A percentile compares a stretch with the other conserved stretches of the same genome.
Conservation (phyloP, 2,113 vertebrate genomes). For the Hassar affinis region DNA sequence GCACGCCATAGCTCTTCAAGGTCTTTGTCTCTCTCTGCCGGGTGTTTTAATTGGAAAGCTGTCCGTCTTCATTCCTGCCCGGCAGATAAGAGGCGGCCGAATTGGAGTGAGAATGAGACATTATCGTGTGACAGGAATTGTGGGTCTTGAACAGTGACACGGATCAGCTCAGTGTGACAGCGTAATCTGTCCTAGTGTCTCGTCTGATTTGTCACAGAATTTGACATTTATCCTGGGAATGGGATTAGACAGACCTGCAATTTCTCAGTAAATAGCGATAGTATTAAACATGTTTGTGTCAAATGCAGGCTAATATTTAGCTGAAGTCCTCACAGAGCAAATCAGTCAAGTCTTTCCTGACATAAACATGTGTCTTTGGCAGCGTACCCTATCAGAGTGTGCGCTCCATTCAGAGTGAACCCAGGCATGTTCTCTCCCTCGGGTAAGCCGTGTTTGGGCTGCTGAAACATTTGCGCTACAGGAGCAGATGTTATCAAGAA, state of each 20-base stretch:
- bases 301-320: neutral
- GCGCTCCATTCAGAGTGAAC: neutral
- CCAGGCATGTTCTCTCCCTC: neutral
- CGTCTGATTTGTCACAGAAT: constrained; percentile 4
- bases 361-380: neutral
- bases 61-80: constrained; percentile 2
- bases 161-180: neutral
- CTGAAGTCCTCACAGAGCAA: neutral
- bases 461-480: neutral
- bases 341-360: neutral
- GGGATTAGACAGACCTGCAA: neutral
- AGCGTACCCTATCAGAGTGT: neutral
- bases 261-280: neutral
- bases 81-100: constrained; percentile 23
- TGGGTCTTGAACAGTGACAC: constrained; percentile 33
- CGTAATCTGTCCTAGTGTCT: constrained; percentile 1
- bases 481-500: constrained; percentile 11
- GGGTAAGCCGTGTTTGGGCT: neutral
- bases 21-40: constrained; percentile 13
- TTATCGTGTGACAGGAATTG: constrained; percentile 29
- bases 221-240: neutral
- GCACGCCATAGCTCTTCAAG: constrained; percentile 8
- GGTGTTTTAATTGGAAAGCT: constrained; percentile 36
- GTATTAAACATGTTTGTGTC: neutral
- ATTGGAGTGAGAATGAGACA: constrained; percentile 10